phyloP scores from a whole-genome alignment of 2,888 invertebrate species.

The Netelia melanura region DNA sequence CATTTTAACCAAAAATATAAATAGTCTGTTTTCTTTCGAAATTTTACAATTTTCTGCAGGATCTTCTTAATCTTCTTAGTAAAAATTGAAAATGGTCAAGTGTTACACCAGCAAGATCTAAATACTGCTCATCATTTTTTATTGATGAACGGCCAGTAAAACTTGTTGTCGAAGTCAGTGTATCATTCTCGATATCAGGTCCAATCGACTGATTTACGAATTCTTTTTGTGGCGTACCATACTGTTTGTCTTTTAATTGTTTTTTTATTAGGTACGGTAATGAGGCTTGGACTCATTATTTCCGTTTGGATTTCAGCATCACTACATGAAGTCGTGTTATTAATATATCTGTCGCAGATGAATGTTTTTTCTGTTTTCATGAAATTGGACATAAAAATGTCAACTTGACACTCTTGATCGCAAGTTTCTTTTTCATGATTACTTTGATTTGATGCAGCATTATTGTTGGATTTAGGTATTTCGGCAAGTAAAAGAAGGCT shows the following conservation, averaged over 20 bases:
- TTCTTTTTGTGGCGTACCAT: slow-evolving; percentile 46
- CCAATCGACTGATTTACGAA: slow-evolving; percentile 45
- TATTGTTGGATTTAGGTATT: too few relatives aligned
- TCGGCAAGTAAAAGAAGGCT: too few relatives aligned
- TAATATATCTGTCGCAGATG: slow-evolving; percentile 50
- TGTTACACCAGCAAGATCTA: slow-evolving; percentile 58
- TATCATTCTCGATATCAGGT: slow-evolving; percentile 12
- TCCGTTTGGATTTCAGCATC: slow-evolving; percentile 63
- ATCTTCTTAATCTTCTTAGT: slow-evolving; percentile 23
- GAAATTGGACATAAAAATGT: slow-evolving; percentile 24
- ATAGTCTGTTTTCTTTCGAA: slow-evolving; percentile 61
- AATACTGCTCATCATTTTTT: slow-evolving; percentile 51
- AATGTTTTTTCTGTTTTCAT: slow-evolving; percentile 30
- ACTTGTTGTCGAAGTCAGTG: slow-evolving; percentile 7
- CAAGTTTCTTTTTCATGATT: slow-evolving; percentile 8
- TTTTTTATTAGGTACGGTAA: slow-evolving; percentile 46
- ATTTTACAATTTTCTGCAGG: slow-evolving; percentile 47
- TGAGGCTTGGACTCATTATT: slow-evolving; percentile 9
- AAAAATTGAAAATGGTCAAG: slow-evolving; percentile 53
- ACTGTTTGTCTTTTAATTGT: slow-evolving; percentile 41
- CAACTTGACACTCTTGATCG: slow-evolving; percentile 50
- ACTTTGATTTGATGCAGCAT: slow-evolving; percentile 2
- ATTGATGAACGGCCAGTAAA: slow-evolving; percentile 65
- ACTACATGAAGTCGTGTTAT: slow-evolving; percentile 23
- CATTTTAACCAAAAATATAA: slow-evolving; percentile 70